Percentiles rank a stretch among this genome's conserved stretches.
Evolutionary conservation across 2,888 invertebrate genomes (phyloP).

Genomic region (Boloria selene): DNA sequence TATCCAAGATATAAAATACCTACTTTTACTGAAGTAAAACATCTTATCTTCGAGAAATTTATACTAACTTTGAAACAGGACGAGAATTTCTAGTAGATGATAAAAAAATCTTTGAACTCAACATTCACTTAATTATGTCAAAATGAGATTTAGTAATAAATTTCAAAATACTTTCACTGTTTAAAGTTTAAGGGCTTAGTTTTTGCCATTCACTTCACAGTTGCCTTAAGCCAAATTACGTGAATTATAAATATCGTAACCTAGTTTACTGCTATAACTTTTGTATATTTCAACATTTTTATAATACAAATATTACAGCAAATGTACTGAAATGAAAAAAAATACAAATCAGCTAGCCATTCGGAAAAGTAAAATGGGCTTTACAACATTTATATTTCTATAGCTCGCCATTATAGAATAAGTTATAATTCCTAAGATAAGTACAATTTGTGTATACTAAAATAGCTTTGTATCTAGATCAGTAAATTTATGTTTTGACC

Average conservation of each 20-base stretch:
- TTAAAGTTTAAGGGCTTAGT: constrained; percentile 26
- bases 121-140: not conserved
- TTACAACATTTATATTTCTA: not conserved
- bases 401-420: no score
- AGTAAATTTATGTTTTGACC: no score
- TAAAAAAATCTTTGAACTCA: no score
- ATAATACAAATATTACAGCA: constrained; percentile 16
- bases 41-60: no score
- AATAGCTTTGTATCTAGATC: no score
- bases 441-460: no score
- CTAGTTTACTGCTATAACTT: constrained; percentile 21
- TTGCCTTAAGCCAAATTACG: constrained; percentile 21
- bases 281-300: constrained; percentile 19
- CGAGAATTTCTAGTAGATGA: no score
- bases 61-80: no score
- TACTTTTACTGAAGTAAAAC: no score
- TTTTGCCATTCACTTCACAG: constrained; percentile 25
- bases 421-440: no score
- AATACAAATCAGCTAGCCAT: not conserved
- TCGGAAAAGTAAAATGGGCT: not conserved
- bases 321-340: constrained; percentile 1
- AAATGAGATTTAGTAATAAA: not conserved
- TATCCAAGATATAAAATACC: no score
- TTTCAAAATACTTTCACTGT: constrained; percentile 18
- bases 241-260: constrained; percentile 24